Evolutionary conservation across 2,113 vertebrate genomes (phyloP).

Genomic region (Ictalurus punctatus): DNA sequence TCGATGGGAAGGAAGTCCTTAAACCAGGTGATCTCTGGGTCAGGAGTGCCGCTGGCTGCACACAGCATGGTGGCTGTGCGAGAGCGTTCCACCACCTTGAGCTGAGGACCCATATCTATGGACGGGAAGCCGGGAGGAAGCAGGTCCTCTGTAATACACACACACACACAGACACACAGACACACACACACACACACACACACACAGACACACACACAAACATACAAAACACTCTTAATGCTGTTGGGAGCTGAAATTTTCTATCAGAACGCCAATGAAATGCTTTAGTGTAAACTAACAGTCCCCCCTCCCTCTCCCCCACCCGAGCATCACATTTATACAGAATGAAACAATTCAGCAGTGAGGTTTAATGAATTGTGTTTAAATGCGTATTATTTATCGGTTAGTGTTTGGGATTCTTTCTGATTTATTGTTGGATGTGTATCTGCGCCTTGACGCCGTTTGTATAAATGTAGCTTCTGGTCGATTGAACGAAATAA

Average conservation of each 20-base stretch:
- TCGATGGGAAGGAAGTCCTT: slow-evolving; percentile 98
- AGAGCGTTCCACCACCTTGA: slow-evolving; percentile 98
- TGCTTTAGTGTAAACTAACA: too few species aligned
- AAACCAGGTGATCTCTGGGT: slow-evolving; percentile 99
- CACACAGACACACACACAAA: slow-evolving; percentile 46
- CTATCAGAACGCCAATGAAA: too few species aligned
- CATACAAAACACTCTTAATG: slow-evolving; percentile 20
- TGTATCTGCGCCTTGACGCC: background rate
- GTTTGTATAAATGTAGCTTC: background rate
- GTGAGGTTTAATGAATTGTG: background rate
- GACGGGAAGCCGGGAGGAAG: slow-evolving; percentile 94
- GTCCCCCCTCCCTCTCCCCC: too few species aligned
- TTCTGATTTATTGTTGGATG: background rate
- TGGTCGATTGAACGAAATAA: background rate
- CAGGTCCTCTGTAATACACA: slow-evolving; percentile 88
- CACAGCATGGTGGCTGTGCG: slow-evolving; percentile 99
- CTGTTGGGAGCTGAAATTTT: too few species aligned
- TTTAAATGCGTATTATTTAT: background rate
- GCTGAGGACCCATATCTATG: slow-evolving; percentile 98
- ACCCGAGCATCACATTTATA: background rate
- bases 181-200: slow-evolving; percentile 59
- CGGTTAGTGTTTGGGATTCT: background rate
- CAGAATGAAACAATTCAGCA: background rate
- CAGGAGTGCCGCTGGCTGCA: slow-evolving; percentile 95
- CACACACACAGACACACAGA: slow-evolving; percentile 47